Evolutionary conservation across 2,113 vertebrate genomes (phyloP), one percentile per base, ranked within the genome.

Genomic region (Mixornis gularis): DNA sequence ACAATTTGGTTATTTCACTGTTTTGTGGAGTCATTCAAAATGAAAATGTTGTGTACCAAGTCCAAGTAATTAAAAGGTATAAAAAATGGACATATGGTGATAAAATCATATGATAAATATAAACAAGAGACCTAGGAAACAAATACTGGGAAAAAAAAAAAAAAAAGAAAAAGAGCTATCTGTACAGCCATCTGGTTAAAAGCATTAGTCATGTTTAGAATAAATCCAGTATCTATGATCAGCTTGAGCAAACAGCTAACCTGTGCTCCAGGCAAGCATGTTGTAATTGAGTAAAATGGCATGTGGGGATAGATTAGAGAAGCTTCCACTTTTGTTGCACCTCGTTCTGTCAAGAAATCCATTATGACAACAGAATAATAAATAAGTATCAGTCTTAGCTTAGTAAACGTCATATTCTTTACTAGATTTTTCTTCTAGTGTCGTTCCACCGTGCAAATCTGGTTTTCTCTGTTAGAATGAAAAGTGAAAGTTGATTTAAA

Each of bases 391-490:
- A 64, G 48, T 64, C 73, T 73, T 53, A 80, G 68, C 20, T 82
- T 87, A 49, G 48, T 73, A 79, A 73, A 90, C 94, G 43, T 72
- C 36, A 36, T 26, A 41, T 52, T 72, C 19, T 73, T 77, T 59
- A 64, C 72, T 62, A 80, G 38, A 78, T 85, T 94, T 93, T 94
- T 94, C 85, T 91, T 73, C 70, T 62, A 66, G 40, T 43, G 46
- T 38, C 20, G 1, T 82, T 85, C 43, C 38, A 62, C 84, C 16
- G 17, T 19, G n/a, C 51, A 83, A 80, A 85, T 43, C 38, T 92
- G 24, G 8, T 88, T 94, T 92, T 86, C 66, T 76, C 38, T 63
- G n/a, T 55, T 53, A 63, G 62, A 90, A 79, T 55, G 41, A 77
- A 76, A 83, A 52, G 56, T 46, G 21, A 49, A 84, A 77, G 20